These are phyloP conservation scores for Amblyjoppa proteus DNA, from an alignment of 2,888 invertebrate genomes.

Conservation along the genomic window DNA sequence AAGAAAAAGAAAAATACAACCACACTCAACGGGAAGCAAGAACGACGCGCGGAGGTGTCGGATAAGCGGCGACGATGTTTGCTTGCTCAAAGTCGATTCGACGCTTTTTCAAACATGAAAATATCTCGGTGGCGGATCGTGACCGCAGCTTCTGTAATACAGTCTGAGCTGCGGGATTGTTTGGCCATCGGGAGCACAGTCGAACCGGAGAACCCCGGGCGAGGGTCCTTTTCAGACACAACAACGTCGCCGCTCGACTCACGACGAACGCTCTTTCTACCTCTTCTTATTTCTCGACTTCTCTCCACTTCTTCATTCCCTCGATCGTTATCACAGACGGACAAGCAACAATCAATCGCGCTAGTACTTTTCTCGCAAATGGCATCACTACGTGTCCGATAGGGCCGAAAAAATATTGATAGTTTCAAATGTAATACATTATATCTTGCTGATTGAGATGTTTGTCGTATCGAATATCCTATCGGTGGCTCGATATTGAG, in stretches of 20 bases:
- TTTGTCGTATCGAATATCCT: slow-evolving; percentile 51
- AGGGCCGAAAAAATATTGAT: slow-evolving; percentile 24
- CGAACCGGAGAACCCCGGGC: slow-evolving; percentile 77
- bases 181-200: slow-evolving; percentile 66
- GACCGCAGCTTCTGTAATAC: slow-evolving; percentile 49
- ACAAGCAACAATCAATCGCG: slow-evolving; percentile 3
- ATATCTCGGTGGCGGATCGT: slow-evolving; percentile 52
- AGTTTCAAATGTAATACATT: slow-evolving; percentile 39
- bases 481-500: slow-evolving; percentile 37
- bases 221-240: slow-evolving; percentile 77
- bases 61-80: slow-evolving; percentile 52
- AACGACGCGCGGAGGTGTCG: slow-evolving; percentile 48
- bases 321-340: slow-evolving; percentile 25
- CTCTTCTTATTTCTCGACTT: slow-evolving; percentile 43
- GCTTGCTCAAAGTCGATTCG: slow-evolving; percentile 12
- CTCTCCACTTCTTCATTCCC: slow-evolving; percentile 1
- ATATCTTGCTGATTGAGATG: slow-evolving; percentile 40
- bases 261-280: slow-evolving; percentile 43
- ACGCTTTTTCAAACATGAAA: slow-evolving; percentile 23
- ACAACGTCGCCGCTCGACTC: slow-evolving; percentile 72
- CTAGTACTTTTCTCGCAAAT: not conserved
- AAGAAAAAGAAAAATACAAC: not conserved
- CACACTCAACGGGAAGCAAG: not conserved
- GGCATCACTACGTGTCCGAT: slow-evolving; percentile 31
- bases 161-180: slow-evolving; percentile 49